phyloP scores from a whole-genome alignment of 2,113 vertebrate genomes.

The Elephas maximus region DNA sequence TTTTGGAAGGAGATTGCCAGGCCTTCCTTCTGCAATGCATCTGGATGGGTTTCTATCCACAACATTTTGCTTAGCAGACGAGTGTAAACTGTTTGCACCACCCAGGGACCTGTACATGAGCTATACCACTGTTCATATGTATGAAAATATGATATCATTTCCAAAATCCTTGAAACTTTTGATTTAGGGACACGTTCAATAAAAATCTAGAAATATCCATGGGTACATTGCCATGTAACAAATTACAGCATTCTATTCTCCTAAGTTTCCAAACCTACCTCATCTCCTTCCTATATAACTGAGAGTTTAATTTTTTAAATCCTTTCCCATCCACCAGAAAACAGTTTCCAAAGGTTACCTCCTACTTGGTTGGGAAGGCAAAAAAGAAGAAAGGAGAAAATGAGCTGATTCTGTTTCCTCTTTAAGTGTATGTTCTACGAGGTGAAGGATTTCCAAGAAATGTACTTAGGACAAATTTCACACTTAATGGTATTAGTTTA shows the following conservation, averaged over 20 bases:
- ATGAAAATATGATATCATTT: neutral
- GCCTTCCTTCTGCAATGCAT: neutral
- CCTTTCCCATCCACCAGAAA: neutral
- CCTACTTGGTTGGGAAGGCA: no score
- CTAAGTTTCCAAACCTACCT: neutral
- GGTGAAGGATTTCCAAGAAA: neutral
- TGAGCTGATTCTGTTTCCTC: neutral
- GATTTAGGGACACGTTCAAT: neutral
- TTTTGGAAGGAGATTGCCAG: neutral
- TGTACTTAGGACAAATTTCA: neutral
- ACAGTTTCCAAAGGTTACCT: neutral
- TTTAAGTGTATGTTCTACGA: neutral
- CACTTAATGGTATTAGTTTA: neutral
- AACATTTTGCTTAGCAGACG: neutral
- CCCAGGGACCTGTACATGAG: neutral
- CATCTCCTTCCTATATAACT: neutral
- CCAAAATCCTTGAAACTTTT: neutral
- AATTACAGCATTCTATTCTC: neutral
- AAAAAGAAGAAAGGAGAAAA: neutral
- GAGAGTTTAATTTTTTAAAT: neutral
- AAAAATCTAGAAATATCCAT: neutral
- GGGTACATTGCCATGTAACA: neutral
- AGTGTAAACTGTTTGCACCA: neutral
- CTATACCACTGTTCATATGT: neutral
- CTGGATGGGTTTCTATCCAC: neutral